Conservation (phyloP, 2,113 vertebrate genomes). For the Seriola quinqueradiata region DNA sequence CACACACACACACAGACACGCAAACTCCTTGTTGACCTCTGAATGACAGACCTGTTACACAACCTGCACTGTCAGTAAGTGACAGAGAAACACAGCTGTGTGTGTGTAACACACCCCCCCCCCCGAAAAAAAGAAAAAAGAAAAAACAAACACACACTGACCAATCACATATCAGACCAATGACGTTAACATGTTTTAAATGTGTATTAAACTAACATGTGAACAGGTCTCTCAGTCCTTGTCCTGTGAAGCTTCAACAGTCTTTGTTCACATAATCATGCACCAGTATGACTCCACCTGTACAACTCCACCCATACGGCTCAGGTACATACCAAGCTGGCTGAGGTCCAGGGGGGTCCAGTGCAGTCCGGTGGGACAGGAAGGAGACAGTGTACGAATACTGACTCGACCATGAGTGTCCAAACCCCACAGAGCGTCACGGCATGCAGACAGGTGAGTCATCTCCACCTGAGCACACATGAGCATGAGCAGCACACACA, state of each 20-base stretch:
- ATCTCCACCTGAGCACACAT: slow-evolving; percentile 84
- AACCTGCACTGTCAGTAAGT: slow-evolving; percentile 62
- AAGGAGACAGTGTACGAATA: slow-evolving; percentile 91
- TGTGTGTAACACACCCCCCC: neutral
- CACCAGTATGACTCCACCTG: too few species aligned
- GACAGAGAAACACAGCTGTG: slow-evolving; percentile 45
- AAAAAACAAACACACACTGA: neutral
- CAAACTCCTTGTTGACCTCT: slow-evolving; percentile 37
- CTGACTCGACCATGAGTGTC: slow-evolving; percentile 89
- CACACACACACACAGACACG: slow-evolving; percentile 22
- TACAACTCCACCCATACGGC: neutral
- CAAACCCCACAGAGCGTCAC: slow-evolving; percentile 94
- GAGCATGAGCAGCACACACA: neutral
- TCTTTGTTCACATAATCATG: too few species aligned
- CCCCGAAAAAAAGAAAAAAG: neutral
- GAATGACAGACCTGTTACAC: slow-evolving; percentile 58
- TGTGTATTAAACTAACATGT: too few species aligned
- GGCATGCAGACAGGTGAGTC: slow-evolving; percentile 90
- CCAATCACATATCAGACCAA: neutral
- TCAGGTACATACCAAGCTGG: slow-evolving; percentile 90
- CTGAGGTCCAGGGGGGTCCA: slow-evolving; percentile 95
- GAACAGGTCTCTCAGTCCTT: neutral
- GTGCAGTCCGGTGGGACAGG: slow-evolving; percentile 92
- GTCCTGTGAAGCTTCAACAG: too few species aligned
- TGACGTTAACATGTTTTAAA: neutral